Evolutionary conservation across 1,140 invertebrate genomes (phyloP), one percentile per base, ranked within the genome.

Genomic region (Drosophila baimaii): DNA sequence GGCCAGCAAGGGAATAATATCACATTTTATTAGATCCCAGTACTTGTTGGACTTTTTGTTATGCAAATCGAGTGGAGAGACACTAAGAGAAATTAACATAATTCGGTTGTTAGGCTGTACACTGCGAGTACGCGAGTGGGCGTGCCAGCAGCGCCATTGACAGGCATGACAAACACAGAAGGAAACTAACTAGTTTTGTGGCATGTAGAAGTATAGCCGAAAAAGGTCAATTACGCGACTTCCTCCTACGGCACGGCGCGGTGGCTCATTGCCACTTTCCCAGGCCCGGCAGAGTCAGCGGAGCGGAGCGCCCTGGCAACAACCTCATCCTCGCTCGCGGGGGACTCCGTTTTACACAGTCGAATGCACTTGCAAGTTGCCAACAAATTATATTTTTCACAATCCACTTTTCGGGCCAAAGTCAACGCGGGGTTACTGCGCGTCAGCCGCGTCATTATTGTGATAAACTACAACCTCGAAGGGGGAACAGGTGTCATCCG

Each of bases 181-280:
- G 35, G 63, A 70, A 70, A 70, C 49, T 69, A 70, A 70, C 49
- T 69, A 56, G 63, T 69, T 61, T 65, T 49, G 61, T 65, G 61
- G 64, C 19, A 41, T 74, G 79, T 57, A 65, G 51, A 62, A 68
- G 27, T 65, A 51, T 77, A 23, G 63, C 61, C 72, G 41, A 79
- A 88, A 86, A 83, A 86, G 84, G 79, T 86, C 84, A 88, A 86
- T 83, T 86, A 71, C 68, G 77, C 83, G 79, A 83, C 71, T 88
- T 86, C 59, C 56, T 59, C 47, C 62, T 23, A 52, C 29, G 31
- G 17, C 19, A 19, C 46, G 33, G 21, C 31, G 33, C 59, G 19
- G 59, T 25, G 49, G 59, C 49, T 62, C 59, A 57, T 79, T 64
- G 62, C 47, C 77, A 73, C 62, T 83, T 88, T 88, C 84, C 83